These are phyloP conservation scores for Amniataba percoides DNA, from an alignment of 2,797 vertebrate genomes.

Conservation along the genomic window DNA sequence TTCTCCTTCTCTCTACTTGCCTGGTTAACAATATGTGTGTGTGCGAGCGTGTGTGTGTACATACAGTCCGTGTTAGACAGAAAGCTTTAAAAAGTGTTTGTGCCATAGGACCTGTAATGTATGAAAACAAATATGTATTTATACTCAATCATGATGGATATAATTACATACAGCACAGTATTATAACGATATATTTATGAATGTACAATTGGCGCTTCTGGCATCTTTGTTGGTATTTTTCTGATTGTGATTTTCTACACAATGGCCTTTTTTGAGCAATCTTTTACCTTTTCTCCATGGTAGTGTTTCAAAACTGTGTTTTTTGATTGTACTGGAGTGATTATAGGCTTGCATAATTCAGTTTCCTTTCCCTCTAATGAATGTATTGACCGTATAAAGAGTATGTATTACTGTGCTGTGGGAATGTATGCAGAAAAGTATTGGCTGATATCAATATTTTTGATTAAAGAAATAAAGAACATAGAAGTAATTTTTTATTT, in stretches of 20 bases:
- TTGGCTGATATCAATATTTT: conserved; percentile 75
- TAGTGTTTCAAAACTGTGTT: conserved; percentile 73
- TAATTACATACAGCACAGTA: conserved; percentile 77
- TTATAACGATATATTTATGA: conserved; percentile 73
- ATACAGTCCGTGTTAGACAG: conserved; percentile 63
- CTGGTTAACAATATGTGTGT: conserved; percentile 34
- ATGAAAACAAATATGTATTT: conserved; percentile 72
- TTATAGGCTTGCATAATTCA: conserved; percentile 77
- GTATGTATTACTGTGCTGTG: conserved; percentile 77
- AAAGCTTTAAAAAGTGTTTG: conserved; percentile 76
- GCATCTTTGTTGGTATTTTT: conserved; percentile 75
- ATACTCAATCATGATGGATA: conserved; percentile 68
- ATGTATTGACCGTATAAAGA: conserved; percentile 76
- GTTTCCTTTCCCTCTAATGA: conserved; percentile 66
- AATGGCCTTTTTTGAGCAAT: conserved; percentile 64
- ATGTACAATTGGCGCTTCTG: conserved; percentile 76
- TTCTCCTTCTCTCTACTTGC: conserved; percentile 52
- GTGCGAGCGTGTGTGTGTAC: conserved; percentile 37
- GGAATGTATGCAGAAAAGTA: conserved; percentile 72
- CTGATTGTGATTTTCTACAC: conserved; percentile 78
- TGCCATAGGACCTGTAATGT: conserved; percentile 76
- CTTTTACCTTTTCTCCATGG: conserved; percentile 68
- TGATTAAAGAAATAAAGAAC: conserved; percentile 76
- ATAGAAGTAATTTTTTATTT: too few species aligned
- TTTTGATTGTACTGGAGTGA: conserved; percentile 72